Evolutionary conservation across 2,797 vertebrate genomes (phyloP).

Genomic region (Steatocranus sp.): DNA sequence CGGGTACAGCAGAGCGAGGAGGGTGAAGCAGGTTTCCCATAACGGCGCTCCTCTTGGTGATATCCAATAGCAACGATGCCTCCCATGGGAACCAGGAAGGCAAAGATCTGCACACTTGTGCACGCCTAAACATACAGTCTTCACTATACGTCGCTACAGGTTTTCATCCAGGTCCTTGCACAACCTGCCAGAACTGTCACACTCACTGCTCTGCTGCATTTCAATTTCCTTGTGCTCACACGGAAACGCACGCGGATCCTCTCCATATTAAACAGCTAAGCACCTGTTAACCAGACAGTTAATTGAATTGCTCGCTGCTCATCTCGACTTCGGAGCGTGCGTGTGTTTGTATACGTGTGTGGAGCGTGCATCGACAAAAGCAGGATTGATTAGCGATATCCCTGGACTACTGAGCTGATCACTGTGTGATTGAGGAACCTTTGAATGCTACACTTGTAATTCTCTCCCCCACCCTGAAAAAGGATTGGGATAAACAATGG

Average conservation of each 20-base stretch:
- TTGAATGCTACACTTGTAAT: slow-evolving; percentile 54
- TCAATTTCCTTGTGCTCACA: slow-evolving; percentile 64
- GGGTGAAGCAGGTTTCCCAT: slow-evolving; percentile 49
- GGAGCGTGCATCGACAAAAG: slow-evolving; percentile 47
- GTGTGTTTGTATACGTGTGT: neutral
- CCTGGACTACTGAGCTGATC: slow-evolving; percentile 52
- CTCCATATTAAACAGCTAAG: slow-evolving; percentile 73
- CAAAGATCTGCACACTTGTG: slow-evolving; percentile 37
- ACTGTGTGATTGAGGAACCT: slow-evolving; percentile 54
- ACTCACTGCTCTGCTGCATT: slow-evolving; percentile 76
- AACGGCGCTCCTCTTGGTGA: slow-evolving; percentile 21
- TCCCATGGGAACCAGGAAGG: slow-evolving; percentile 35
- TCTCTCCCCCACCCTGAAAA: slow-evolving; percentile 30
- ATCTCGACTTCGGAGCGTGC: slow-evolving; percentile 8
- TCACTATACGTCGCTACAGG: slow-evolving; percentile 18
- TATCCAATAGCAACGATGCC: slow-evolving; percentile 13
- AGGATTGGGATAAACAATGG: slow-evolving; percentile 23
- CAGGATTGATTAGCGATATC: slow-evolving; percentile 62
- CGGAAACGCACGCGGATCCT: neutral
- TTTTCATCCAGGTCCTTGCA: slow-evolving; percentile 52
- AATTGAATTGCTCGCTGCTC: slow-evolving; percentile 65
- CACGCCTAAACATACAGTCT: slow-evolving; percentile 35
- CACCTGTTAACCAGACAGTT: slow-evolving; percentile 73
- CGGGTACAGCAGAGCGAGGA: slow-evolving; percentile 16
- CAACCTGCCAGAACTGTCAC: slow-evolving; percentile 64